A percentile compares a stretch with the other conserved stretches of the same genome.
Conservation (phyloP, 2,113 vertebrate genomes). For the Triplophysa dalaica region DNA sequence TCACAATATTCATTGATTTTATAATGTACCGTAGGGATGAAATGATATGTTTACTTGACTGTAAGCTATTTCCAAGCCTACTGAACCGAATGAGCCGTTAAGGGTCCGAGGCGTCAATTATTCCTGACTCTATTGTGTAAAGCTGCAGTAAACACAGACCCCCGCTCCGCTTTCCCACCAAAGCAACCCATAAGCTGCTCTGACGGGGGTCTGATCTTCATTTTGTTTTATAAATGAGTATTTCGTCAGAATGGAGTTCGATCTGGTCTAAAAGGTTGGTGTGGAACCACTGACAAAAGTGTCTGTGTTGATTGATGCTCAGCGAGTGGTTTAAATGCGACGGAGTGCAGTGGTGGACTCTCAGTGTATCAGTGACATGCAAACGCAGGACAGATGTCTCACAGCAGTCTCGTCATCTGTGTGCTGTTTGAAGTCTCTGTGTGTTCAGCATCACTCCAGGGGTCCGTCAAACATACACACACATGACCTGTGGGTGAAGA, state of each 20-base stretch:
- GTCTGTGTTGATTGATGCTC: constrained; percentile 3
- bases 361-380: constrained; percentile 34
- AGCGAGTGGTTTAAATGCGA: not conserved
- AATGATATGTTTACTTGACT: constrained; percentile 34
- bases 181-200: not conserved
- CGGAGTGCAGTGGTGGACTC: not conserved
- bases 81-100: constrained; percentile 24
- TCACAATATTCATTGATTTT: not conserved
- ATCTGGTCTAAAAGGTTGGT: not conserved
- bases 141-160: constrained; percentile 40
- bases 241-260: too few relatives aligned
- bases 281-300: not conserved
- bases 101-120: constrained; percentile 43
- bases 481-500: not conserved
- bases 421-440: constrained; percentile 36
- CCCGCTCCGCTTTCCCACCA: constrained; percentile 31
- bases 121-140: constrained; percentile 39
- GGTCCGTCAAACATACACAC: not conserved
- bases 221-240: too few relatives aligned
- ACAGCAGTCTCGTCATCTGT: constrained; percentile 22
- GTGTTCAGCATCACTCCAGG: not conserved
- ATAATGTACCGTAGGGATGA: constrained; percentile 39
- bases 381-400: constrained; percentile 38
- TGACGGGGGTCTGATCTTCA: not conserved
- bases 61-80: constrained; percentile 35